Percentiles rank a stretch among this genome's conserved stretches.
Conservation (phyloP, 1,140 invertebrate genomes). For the Centruroides vittatus region DNA sequence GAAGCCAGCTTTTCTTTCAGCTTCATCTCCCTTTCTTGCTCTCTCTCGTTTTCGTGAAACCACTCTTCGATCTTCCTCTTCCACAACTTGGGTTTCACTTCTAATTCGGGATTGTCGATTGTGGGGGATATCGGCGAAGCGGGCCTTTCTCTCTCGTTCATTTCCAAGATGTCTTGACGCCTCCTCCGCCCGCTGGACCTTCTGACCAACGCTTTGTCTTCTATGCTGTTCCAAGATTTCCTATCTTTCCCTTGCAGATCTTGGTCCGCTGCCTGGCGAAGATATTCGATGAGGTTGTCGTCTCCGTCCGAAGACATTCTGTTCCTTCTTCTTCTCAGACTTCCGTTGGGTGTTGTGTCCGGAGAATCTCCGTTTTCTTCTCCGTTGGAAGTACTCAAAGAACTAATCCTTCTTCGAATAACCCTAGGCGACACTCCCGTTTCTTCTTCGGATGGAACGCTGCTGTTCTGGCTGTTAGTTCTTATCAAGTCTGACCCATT, state of each 20-base stretch:
- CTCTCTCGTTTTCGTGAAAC: conserved; percentile 71
- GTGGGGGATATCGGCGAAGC: conserved; percentile 45
- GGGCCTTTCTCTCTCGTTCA: conserved; percentile 51
- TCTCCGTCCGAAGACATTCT: conserved; percentile 69
- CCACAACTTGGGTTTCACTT: conserved; percentile 44
- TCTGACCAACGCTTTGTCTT: conserved; percentile 54
- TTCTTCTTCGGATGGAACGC: conserved; percentile 39
- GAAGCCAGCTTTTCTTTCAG: conserved; percentile 9
- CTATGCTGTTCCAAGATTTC: conserved; percentile 65
- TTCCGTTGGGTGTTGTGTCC: conserved; percentile 81
- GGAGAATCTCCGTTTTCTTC: conserved; percentile 37
- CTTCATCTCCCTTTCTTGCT: conserved; percentile 35
- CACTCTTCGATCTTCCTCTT: conserved; percentile 78
- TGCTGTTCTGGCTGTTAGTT: conserved; percentile 28
- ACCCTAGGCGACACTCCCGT: conserved; percentile 23
- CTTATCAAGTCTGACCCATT: conserved; percentile 3
- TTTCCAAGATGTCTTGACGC: conserved; percentile 51
- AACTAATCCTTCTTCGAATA: conserved; percentile 37
- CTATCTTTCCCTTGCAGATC: conserved; percentile 57
- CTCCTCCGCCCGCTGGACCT: conserved; percentile 48
- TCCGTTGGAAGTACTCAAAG: conserved; percentile 14
- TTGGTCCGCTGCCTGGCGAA: conserved; percentile 47
- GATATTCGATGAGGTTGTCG: conserved; percentile 66
- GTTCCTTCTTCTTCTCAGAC: conserved; percentile 58
- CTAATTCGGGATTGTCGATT: conserved; percentile 27